Evolutionary conservation across 2,797 vertebrate species (phyloP).

Genomic region (Enteromius trimaculatus): DNA sequence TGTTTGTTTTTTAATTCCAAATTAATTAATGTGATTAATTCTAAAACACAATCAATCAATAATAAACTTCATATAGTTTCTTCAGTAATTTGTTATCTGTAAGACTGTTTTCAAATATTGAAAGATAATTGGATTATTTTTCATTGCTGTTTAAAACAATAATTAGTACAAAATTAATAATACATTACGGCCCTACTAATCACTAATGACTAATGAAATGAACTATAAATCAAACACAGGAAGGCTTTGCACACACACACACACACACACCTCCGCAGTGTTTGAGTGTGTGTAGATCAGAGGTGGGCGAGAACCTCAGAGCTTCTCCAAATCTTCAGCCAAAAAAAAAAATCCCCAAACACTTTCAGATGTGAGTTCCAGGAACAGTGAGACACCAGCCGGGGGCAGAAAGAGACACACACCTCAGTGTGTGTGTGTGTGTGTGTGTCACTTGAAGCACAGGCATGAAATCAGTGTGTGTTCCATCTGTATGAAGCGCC

Average conservation of each 20-base stretch:
- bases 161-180: neutral
- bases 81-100: neutral
- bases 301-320: slow-evolving; percentile 24
- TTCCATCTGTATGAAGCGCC: slow-evolving; percentile 24
- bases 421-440: slow-evolving; percentile 24
- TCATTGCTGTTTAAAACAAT: neutral
- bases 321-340: slow-evolving; percentile 23
- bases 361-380: slow-evolving; percentile 22
- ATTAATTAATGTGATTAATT: neutral
- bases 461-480: slow-evolving; percentile 20
- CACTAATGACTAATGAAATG: slow-evolving; percentile 38
- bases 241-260: slow-evolving; percentile 22
- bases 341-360: slow-evolving; percentile 4
- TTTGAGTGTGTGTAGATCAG: neutral
- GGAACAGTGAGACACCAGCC: slow-evolving; percentile 20
- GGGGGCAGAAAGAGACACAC: slow-evolving; percentile 2
- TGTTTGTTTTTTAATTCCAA: neutral
- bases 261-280: slow-evolving; percentile 15
- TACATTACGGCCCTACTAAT: neutral
- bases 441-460: slow-evolving; percentile 32
- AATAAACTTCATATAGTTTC: neutral
- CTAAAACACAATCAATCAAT: neutral
- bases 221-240: slow-evolving; percentile 3
- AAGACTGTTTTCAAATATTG: neutral
- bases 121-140: neutral